Base-by-base conservation (phyloP, 2,888 invertebrate species). In the Liodrosophila aerea region DNA sequence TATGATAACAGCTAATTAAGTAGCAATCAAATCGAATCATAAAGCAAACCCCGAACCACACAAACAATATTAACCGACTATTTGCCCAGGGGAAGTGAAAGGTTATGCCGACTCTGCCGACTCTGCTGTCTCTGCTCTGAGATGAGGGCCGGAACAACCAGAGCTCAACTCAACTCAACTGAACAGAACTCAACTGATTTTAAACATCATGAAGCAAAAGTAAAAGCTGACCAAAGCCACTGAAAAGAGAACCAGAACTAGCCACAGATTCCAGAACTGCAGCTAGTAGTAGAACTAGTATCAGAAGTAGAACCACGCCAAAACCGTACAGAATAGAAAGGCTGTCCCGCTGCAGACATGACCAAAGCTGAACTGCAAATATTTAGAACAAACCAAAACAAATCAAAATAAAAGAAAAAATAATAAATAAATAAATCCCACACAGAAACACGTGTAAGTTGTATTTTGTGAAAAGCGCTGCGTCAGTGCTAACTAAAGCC, bases 1-100 rank as follows among this genome's bases (percentile, higher is more conserved):
- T 52, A 62, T 80, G 81, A 76, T 85, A 78, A 72, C 74, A 78
- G 56, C 73, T 82, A 85, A 78, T 78, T 78, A 85, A 61, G 73
- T 62, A 59, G 80, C 74, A 85, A 82, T 72, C 41, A 71, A 84
- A 59, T 82, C 59, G 61, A 82, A 67, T 67, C 67, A 22, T 41
- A 70, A 50, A 11, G 15, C 45, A 45, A 53, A 22, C 43, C 34
- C 47, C 52, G 27, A 34, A 33, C 45, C 51, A 37, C 36, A 39
- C 46, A 37, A 41, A 45, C 34, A 31, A 53, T 59, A 45, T 49
- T 43, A 47, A 68, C n/a, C n/a, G n/a, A n/a, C 29, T 18, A 31
- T 44, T 49, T 16, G 54, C 47, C 54, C 43, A 37, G 56, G 56
- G 68, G 50, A 69, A 70, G 70, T 70, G 70, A 73, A 70, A 70